These are phyloP conservation scores for Mesitornis unicolor DNA, from an alignment of 2,113 vertebrate species.

Conservation along the genomic window DNA sequence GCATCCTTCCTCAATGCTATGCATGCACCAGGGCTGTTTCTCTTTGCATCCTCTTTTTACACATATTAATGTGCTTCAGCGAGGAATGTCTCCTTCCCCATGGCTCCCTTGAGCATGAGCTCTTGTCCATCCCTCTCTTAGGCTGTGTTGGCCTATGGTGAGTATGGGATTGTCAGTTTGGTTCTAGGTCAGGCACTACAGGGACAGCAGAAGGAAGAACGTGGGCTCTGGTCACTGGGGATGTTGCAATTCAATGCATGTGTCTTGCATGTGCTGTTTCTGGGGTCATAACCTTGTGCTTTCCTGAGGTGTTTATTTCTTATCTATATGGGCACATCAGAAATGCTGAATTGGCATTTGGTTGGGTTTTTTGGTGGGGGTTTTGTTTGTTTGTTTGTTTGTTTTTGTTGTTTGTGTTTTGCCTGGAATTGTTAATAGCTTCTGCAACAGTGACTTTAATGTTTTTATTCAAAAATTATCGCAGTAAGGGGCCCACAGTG, in stretches of 20 bases:
- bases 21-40: not conserved
- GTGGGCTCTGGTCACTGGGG: not conserved
- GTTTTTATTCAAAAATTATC: not conserved
- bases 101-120: not conserved
- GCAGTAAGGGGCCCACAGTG: not conserved
- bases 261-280: not conserved
- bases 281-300: not conserved
- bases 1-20: accelerated
- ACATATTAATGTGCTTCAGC: not conserved
- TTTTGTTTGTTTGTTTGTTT: no score
- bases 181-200: not conserved
- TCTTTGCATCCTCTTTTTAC: not conserved
- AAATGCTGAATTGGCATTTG: not conserved
- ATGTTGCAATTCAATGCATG: not conserved
- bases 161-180: not conserved
- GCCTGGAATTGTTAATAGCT: not conserved
- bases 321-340: not conserved
- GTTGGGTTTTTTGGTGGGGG: not conserved
- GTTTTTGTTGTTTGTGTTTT: no score
- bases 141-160: not conserved
- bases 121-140: not conserved
- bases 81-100: not conserved
- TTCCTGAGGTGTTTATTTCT: not conserved
- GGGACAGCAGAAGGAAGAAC: not conserved
- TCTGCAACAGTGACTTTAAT: not conserved